Percentiles rank a stretch among this genome's conserved stretches.
These are phyloP conservation scores for Erebia ligea DNA, from an alignment of 2,888 invertebrate species.

Conservation along the genomic window DNA sequence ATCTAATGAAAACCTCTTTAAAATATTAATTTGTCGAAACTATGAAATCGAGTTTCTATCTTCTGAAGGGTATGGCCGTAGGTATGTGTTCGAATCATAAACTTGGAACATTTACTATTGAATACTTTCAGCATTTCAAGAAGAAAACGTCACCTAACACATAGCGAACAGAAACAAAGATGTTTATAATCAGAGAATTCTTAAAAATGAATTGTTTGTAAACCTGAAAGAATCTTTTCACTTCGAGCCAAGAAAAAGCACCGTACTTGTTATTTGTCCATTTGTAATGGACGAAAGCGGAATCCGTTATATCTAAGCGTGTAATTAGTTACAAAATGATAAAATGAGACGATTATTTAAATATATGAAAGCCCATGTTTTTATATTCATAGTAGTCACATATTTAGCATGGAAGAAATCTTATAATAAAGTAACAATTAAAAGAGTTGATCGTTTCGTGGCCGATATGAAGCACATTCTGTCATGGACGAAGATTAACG, in stretches of 20 bases:
- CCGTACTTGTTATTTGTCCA: not conserved
- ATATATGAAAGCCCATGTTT: constrained; percentile 29
- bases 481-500: constrained; percentile 60
- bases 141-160: not conserved
- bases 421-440: constrained; percentile 38
- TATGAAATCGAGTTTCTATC: no score
- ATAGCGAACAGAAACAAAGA: not conserved
- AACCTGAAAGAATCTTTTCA: not conserved
- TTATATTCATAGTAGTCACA: constrained; percentile 31
- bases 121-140: not conserved
- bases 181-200: constrained; percentile 9
- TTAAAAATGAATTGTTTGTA: constrained; percentile 8
- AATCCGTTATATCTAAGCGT: not conserved
- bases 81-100: no score
- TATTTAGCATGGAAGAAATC: constrained; percentile 36
- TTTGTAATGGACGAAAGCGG: not conserved
- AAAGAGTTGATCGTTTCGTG: constrained; percentile 53
- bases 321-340: not conserved
- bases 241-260: not conserved
- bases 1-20: no score
- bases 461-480: constrained; percentile 64
- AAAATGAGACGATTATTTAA: constrained; percentile 32
- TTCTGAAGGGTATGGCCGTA: no score
- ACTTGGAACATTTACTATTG: no score
- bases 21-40: no score